Evolutionary conservation across 2,797 vertebrate species (phyloP).

Genomic region (Rhyacichthys aspro): DNA sequence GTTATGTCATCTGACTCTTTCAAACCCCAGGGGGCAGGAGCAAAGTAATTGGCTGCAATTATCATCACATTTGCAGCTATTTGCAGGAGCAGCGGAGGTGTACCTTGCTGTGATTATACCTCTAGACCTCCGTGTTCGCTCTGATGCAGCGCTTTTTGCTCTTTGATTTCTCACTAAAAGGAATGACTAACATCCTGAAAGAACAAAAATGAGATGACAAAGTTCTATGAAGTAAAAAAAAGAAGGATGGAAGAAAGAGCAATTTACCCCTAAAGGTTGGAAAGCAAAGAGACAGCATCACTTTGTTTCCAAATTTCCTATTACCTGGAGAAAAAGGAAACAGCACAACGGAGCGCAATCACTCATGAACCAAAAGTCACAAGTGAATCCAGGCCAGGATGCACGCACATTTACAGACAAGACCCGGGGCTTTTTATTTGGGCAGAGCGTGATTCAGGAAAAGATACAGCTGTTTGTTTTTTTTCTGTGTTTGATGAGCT

Average conservation of each 20-base stretch:
- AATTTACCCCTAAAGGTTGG: slow-evolving; percentile 44
- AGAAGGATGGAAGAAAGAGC: slow-evolving; percentile 14
- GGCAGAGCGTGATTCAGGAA: slow-evolving; percentile 27
- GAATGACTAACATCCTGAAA: slow-evolving; percentile 33
- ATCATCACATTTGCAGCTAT: slow-evolving; percentile 58
- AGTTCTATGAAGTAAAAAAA: slow-evolving; percentile 42
- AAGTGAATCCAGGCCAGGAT: slow-evolving; percentile 44
- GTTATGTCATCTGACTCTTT: slow-evolving; percentile 15
- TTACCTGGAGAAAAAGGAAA: slow-evolving; percentile 53
- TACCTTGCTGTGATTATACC: slow-evolving; percentile 44
- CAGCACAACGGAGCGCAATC: slow-evolving; percentile 45
- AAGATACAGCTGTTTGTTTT: slow-evolving; percentile 41
- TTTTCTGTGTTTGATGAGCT: slow-evolving; percentile 49
- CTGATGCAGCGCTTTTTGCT: slow-evolving; percentile 27
- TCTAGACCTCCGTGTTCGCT: slow-evolving; percentile 22
- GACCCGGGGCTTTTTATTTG: slow-evolving; percentile 39
- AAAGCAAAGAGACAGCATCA: slow-evolving; percentile 41
- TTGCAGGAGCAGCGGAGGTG: slow-evolving; percentile 47
- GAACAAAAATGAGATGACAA: slow-evolving; percentile 29
- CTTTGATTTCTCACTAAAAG: slow-evolving; percentile 35
- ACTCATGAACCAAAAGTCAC: slow-evolving; percentile 23
- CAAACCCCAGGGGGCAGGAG: slow-evolving; percentile 42
- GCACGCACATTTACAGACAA: slow-evolving; percentile 3
- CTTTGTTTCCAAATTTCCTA: slow-evolving; percentile 49
- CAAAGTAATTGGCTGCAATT: slow-evolving; percentile 66